phyloP scores from a whole-genome alignment of 2,113 vertebrate genomes.

The Gasterosteus nipponicus region DNA sequence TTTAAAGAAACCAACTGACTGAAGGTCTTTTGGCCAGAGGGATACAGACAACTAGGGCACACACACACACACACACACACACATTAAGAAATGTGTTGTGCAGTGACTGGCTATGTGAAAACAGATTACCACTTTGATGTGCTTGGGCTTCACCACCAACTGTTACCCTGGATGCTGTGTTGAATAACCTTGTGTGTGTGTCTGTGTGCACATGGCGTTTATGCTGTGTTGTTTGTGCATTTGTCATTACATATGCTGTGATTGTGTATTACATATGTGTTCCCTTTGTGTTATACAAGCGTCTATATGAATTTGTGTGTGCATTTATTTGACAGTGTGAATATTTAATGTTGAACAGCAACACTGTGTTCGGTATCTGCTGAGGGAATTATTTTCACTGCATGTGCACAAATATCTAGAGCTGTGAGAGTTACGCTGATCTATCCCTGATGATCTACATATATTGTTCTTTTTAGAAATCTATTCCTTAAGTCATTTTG shows the following conservation, averaged over 20 bases:
- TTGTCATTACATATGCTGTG: background rate
- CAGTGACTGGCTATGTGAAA: constrained; percentile 32
- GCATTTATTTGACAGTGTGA: background rate
- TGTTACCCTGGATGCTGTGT: constrained; percentile 35
- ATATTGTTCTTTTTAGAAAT: background rate
- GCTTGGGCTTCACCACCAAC: constrained; percentile 30
- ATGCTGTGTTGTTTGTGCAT: background rate
- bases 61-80: background rate
- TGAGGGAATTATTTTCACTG: background rate
- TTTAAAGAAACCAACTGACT: constrained; percentile 13
- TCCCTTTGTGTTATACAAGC: background rate
- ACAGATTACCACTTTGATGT: constrained; percentile 29
- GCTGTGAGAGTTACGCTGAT: background rate
- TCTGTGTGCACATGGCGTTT: background rate
- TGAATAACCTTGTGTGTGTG: constrained; percentile 16
- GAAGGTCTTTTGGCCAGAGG: constrained; percentile 9
- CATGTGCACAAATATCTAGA: background rate
- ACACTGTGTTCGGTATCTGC: background rate
- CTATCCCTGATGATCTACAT: background rate
- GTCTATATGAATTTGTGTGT: constrained; percentile 2
- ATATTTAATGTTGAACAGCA: background rate
- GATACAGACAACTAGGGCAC: background rate
- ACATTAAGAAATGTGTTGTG: background rate
- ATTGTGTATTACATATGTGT: background rate
- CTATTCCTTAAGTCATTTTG: background rate